Conservation (phyloP, 23 tunicate genomes). For the Halocynthia aurantium region DNA sequence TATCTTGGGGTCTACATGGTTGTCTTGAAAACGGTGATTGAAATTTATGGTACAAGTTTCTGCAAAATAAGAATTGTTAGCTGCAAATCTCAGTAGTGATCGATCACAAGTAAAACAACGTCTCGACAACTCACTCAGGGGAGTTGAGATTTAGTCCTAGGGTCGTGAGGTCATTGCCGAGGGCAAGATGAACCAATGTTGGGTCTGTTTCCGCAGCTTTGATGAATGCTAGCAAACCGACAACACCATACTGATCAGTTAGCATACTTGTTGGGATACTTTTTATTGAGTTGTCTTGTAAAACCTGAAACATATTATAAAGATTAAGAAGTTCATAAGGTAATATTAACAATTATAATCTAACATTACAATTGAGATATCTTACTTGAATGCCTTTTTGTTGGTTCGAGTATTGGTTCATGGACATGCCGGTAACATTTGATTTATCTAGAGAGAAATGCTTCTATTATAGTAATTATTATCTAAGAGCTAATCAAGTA, state of each 20-base stretch:
- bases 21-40: constrained; percentile 94
- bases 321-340: neutral
- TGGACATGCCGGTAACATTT: constrained; percentile 7
- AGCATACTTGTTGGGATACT: constrained; percentile 90
- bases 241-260: constrained; percentile 86
- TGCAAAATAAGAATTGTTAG: constrained; percentile 13
- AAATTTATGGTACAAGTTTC: constrained; percentile 87
- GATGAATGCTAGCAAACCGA: constrained; percentile 87
- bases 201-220: constrained; percentile 97
- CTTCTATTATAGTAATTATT: no score
- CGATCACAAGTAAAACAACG: neutral
- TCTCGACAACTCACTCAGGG: constrained; percentile 61
- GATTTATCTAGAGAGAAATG: neutral
- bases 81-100: neutral
- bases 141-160: constrained; percentile 92
- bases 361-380: neutral
- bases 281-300: constrained; percentile 72
- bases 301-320: constrained; percentile 39
- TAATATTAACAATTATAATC: neutral
- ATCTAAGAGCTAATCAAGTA: no score
- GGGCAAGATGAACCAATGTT: constrained; percentile 72
- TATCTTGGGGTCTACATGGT: constrained; percentile 93
- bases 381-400: constrained; percentile 84
- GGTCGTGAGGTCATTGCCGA: constrained; percentile 86
- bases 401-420: constrained; percentile 15